These are phyloP conservation scores for Beroe ovata DNA, from an alignment of 37 sponge, comb jelly and placozoan genomes.

Conservation along the genomic window DNA sequence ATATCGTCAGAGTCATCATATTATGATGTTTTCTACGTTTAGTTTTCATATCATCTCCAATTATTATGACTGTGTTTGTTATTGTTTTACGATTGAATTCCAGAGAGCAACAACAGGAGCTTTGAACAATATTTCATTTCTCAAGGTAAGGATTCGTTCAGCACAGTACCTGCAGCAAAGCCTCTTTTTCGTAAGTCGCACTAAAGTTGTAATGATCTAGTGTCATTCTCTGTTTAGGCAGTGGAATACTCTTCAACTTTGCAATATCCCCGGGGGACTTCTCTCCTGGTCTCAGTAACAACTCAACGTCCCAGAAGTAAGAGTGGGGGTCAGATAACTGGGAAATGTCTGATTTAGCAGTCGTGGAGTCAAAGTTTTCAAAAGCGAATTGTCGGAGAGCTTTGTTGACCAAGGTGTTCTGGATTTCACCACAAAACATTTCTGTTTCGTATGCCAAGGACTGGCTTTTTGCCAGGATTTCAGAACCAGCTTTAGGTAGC, in stretches of 20 bases:
- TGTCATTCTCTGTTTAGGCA: not conserved
- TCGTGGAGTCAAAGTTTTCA: not conserved
- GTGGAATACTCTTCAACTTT: not conserved
- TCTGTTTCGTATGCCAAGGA: conserved; percentile 63
- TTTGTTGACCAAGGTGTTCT: conserved; percentile 1
- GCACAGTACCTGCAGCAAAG: conserved; percentile 54
- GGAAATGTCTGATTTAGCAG: not conserved
- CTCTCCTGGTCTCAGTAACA: not conserved
- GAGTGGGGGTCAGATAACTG: not conserved
- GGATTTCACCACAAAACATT: conserved; percentile 9
- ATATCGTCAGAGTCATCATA: too few species aligned
- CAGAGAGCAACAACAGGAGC: not conserved
- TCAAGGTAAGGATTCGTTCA: too few species aligned
- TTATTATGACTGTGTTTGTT: too few species aligned
- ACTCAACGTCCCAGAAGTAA: conserved; percentile 61
- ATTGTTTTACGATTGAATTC: too few species aligned
- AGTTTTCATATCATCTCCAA: too few species aligned
- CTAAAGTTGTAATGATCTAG: conserved; percentile 44
- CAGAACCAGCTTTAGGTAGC: conserved; percentile 26
- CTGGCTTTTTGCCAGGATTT: conserved; percentile 33
- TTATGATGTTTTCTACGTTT: too few species aligned
- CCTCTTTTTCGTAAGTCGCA: conserved; percentile 11
- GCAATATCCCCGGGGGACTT: not conserved
- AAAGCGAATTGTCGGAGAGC: conserved; percentile 59
- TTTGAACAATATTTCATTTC: too few species aligned